These are phyloP conservation scores for Ophioninae sp. DNA, from an alignment of 2,888 invertebrate genomes.

Conservation along the genomic window DNA sequence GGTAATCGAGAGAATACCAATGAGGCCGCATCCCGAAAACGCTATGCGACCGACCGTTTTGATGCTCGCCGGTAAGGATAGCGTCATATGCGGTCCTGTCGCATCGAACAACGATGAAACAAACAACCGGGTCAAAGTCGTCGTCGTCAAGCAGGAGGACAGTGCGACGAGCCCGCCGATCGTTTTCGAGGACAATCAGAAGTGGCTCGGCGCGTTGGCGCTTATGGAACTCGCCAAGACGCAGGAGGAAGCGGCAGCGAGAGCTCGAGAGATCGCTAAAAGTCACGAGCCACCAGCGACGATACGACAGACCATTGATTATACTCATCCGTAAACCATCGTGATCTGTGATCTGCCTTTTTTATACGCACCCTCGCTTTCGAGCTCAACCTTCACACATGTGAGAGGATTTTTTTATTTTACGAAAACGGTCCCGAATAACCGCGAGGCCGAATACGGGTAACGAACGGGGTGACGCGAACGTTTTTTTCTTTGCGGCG, in stretches of 20 bases:
- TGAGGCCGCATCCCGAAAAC: slow-evolving; percentile 75
- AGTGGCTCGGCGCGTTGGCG: slow-evolving; percentile 85
- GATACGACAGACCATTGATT: slow-evolving; percentile 69
- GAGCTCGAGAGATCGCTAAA: slow-evolving; percentile 67
- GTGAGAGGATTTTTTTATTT: not conserved
- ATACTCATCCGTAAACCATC: slow-evolving; percentile 75
- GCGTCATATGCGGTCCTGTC: not conserved
- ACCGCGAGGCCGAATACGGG: too few species aligned
- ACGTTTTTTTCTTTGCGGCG: not conserved
- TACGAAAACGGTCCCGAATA: not conserved
- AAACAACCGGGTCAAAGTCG: slow-evolving; percentile 67
- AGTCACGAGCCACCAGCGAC: slow-evolving; percentile 65
- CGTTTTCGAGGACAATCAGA: slow-evolving; percentile 79
- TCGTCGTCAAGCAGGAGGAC: slow-evolving; percentile 76
- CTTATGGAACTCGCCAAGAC: slow-evolving; percentile 83
- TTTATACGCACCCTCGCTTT: not conserved
- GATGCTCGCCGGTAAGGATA: slow-evolving; percentile 79
- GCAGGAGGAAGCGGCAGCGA: slow-evolving; percentile 73
- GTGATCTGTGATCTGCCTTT: slow-evolving; percentile 72
- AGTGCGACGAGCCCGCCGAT: slow-evolving; percentile 68
- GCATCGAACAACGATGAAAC: slow-evolving; percentile 56
- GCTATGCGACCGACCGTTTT: slow-evolving; percentile 83
- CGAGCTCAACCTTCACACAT: not conserved
- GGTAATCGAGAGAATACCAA: not conserved
- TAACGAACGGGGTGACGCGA: not conserved